Evolutionary conservation across 2,888 invertebrate genomes (phyloP), one percentile per base, ranked within the genome.

Genomic region (Xestia c-nigrum): DNA sequence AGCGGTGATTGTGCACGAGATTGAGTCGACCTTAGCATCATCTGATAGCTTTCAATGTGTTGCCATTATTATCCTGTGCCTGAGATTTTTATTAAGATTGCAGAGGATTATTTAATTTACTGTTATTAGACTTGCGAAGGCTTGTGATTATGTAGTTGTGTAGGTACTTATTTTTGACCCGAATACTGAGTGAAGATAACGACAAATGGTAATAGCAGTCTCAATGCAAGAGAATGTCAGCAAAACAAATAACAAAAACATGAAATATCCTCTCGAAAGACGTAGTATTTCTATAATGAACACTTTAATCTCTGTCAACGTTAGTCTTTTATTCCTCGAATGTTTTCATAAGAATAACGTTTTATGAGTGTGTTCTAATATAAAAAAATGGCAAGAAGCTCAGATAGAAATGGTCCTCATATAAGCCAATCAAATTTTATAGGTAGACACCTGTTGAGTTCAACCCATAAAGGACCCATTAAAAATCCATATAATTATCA

Each of bases 21-120:
- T 85, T 69, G 46, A 55, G 1, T n/a, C 50, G 83, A 64, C 87
- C 85, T 87, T 75, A 87, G 85, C 82, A 75, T 71, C 82, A 85
- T 85, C 87, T 52, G 87, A 85, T 85, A 85, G 69, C 66, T 78
- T 83, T 73, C 71, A 85, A 71, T 55, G 71, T 50, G 68, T 50
- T 70, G 72, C 64, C 59, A 64, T 57, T 61, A 63, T 72, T 69
- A 57, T 57, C 55, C 50, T 68, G 31, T 31, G 68, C 43, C 21
- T 83, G 52, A 63, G 66, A 81, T 73, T 72, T 81, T 66, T 63
- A 70, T 72, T 84, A 38, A 68, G 63, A 80, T 80, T 59, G n/a
- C 38, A 12, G 24, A 16, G 46, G 77, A 47, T 70, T 47, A 61
- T 77, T 66, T 55, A 64, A 79, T 77, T 55, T 47, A 31, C 46